These are phyloP conservation scores for Dendrocincla tyrannina DNA, from an alignment of 2,797 vertebrate genomes.

Conservation along the genomic window DNA sequence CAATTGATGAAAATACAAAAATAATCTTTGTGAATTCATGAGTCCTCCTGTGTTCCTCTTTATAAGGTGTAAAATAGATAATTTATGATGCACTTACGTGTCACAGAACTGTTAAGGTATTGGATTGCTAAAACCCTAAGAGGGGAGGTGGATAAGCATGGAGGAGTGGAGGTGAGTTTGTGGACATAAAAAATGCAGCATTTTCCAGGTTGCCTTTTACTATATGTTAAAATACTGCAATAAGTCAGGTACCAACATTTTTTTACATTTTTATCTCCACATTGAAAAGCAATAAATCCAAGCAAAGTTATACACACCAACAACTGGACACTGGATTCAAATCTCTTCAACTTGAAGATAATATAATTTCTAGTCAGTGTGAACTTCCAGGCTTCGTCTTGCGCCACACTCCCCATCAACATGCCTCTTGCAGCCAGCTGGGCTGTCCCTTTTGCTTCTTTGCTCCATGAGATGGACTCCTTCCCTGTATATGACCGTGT, in stretches of 20 bases:
- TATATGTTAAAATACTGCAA: background rate
- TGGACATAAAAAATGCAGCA: background rate
- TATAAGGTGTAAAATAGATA: slow-evolving; percentile 28
- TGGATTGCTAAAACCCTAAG: background rate
- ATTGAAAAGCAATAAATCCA: background rate
- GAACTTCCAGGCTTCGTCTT: background rate
- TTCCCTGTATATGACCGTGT: background rate
- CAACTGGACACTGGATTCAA: background rate
- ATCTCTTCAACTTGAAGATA: background rate
- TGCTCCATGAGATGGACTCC: background rate
- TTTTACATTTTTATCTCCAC: background rate
- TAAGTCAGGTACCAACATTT: background rate
- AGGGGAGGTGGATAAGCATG: background rate
- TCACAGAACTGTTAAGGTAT: slow-evolving; percentile 30
- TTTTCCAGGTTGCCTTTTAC: background rate
- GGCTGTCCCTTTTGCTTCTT: background rate
- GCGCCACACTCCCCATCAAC: fast-evolving
- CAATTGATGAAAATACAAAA: slow-evolving; percentile 35
- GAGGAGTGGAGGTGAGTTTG: background rate
- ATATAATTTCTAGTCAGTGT: background rate
- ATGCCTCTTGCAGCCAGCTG: fast-evolving
- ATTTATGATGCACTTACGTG: slow-evolving; percentile 31
- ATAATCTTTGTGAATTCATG: background rate
- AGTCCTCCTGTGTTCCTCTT: slow-evolving; percentile 18
- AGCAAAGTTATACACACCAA: background rate